These are phyloP conservation scores for Eristalis arbustorum DNA, from an alignment of 2,888 invertebrate species.

Conservation along the genomic window DNA sequence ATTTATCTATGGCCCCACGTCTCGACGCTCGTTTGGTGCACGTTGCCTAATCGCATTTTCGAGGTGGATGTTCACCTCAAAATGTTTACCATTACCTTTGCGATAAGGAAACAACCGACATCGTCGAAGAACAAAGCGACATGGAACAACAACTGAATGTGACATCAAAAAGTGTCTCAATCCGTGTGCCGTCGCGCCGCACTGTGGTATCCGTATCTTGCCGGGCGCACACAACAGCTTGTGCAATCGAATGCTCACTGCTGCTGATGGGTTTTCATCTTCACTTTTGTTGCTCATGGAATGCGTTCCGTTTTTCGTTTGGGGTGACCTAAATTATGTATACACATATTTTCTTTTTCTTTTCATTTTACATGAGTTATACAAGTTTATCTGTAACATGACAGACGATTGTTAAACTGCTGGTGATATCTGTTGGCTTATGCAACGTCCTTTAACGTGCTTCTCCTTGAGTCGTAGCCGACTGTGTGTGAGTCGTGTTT, in stretches of 20 bases:
- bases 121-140: not conserved
- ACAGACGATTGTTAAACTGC: conserved; percentile 5
- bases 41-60: not conserved
- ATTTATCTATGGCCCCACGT: not conserved
- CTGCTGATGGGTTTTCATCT: conserved; percentile 19
- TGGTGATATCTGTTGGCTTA: not conserved
- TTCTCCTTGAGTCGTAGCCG: not conserved
- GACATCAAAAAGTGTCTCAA: conserved; percentile 2
- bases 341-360: not conserved
- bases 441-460: not conserved
- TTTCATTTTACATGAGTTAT: conserved; percentile 6
- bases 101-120: not conserved
- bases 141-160: not conserved
- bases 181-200: not conserved
- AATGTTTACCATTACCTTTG: conserved; percentile 3
- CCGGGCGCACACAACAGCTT: not conserved
- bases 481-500: not conserved
- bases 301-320: conserved; percentile 1
- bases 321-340: conserved; percentile 22
- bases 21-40: not conserved
- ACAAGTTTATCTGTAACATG: conserved; percentile 49
- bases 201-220: not conserved
- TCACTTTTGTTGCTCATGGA: conserved; percentile 5
- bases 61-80: not conserved
- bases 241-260: conserved; percentile 17